A percentile compares a stretch with the other conserved stretches of the same genome.
These are phyloP conservation scores for Gnatocerus cornutus DNA, from an alignment of 2,888 invertebrate genomes.

Conservation along the genomic window DNA sequence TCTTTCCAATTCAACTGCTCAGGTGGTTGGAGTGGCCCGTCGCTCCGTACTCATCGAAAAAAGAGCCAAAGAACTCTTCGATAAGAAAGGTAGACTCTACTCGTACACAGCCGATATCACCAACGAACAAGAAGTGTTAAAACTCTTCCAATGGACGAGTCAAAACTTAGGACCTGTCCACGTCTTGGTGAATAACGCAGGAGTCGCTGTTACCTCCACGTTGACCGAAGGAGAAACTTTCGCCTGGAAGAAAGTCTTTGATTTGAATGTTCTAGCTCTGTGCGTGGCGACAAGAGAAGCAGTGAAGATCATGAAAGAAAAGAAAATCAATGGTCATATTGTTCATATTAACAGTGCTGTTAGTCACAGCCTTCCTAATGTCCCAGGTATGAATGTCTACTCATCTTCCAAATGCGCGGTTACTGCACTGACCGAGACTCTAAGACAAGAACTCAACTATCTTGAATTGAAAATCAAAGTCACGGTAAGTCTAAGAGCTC, in stretches of 20 bases:
- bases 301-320: conserved; percentile 44
- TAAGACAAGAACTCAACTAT: conserved; percentile 44
- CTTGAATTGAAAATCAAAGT: conserved; percentile 48
- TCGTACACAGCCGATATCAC: conserved; percentile 52
- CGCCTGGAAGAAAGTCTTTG: conserved; percentile 34
- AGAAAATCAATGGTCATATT: conserved; percentile 50
- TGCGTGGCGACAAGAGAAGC: conserved; percentile 49
- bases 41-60: conserved; percentile 40
- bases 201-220: conserved; percentile 46
- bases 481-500: conserved; percentile 49
- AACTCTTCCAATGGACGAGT: conserved; percentile 54
- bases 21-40: conserved; percentile 50
- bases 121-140: conserved; percentile 51
- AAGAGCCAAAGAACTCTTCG: conserved; percentile 23
- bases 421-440: conserved; percentile 47
- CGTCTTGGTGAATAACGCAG: conserved; percentile 56
- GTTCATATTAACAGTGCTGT: conserved; percentile 50
- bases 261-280: conserved; percentile 49
- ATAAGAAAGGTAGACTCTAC: conserved; percentile 50
- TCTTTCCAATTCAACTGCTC: background rate
- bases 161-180: conserved; percentile 53
- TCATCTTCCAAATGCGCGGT: conserved; percentile 46
- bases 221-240: conserved; percentile 40
- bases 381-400: conserved; percentile 38
- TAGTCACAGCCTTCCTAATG: conserved; percentile 41